Evolutionary conservation across 2,113 vertebrate genomes (phyloP), one percentile per base, ranked within the genome.

Genomic region (Semicossyphus pulcher): DNA sequence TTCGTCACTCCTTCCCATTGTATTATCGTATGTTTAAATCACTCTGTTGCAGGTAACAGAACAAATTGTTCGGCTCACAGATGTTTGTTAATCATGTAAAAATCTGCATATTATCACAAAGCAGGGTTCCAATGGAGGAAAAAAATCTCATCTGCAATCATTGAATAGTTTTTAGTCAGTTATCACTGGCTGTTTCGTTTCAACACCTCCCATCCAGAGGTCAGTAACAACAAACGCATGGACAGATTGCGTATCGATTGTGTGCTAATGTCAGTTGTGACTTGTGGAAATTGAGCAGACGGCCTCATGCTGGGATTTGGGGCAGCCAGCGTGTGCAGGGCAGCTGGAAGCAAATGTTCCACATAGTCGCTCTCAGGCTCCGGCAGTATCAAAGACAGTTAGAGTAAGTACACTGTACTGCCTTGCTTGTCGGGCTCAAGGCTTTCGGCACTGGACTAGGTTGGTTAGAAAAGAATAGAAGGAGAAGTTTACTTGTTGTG

Each of bases 371-470:
- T n/a, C n/a, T n/a, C n/a, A n/a, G n/a, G n/a, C n/a, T n/a, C n/a
- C n/a, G n/a, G n/a, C n/a, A n/a, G n/a, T n/a, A n/a, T n/a, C n/a
- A n/a, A n/a, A n/a, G n/a, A n/a, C n/a, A n/a, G n/a, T n/a, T n/a
- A n/a, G n/a, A n/a, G n/a, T n/a, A n/a, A n/a, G n/a, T n/a, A n/a
- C n/a, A n/a, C n/a, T n/a, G n/a, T n/a, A n/a, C n/a, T n/a, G n/a
- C n/a, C n/a, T n/a, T n/a, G n/a, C n/a, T n/a, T n/a, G n/a, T n/a
- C n/a, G n/a, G n/a, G n/a, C n/a, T n/a, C n/a, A 58, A 68, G 23
- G 34, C 32, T 10, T 14, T 32, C 41, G 29, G 67, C 34, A 3
- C 18, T 29, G 37, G 39, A 74, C 58, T 76, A 59, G 39, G 6
- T 65, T 12, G 8, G 23, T n/a, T 26, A 21, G 53, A 58, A 34